phyloP scores from a whole-genome alignment of 2,113 vertebrate genomes.

The Hylia prasina region DNA sequence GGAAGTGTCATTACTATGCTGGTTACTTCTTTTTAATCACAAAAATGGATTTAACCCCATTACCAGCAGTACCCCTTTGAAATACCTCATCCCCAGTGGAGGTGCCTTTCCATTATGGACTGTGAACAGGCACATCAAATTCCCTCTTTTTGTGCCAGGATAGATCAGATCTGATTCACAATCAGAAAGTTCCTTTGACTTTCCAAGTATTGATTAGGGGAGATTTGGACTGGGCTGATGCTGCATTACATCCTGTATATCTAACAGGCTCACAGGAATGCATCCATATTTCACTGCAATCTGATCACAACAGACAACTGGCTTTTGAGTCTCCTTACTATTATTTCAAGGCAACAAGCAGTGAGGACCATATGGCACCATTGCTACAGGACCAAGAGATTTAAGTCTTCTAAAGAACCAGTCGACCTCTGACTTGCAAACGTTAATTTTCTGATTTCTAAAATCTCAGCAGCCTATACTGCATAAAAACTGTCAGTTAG shows the following conservation, averaged over 20 bases:
- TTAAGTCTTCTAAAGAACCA: constrained; percentile 24
- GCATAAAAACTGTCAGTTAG: constrained; percentile 34
- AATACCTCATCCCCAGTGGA: background rate
- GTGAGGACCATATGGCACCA: constrained; percentile 39
- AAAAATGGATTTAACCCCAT: background rate
- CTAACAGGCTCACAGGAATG: background rate
- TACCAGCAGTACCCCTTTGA: background rate
- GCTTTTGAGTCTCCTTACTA: constrained; percentile 12
- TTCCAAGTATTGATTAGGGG: background rate
- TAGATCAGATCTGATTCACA: background rate
- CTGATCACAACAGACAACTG: constrained; percentile 18
- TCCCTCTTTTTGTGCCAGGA: background rate
- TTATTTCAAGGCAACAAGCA: constrained; percentile 39
- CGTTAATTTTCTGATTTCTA: constrained; percentile 34
- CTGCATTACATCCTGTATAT: background rate
- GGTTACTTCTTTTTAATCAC: background rate
- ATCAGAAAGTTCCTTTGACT: background rate
- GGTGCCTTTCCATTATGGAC: background rate
- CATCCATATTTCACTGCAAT: background rate
- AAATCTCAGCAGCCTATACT: background rate
- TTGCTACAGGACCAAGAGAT: background rate
- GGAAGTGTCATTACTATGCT: background rate
- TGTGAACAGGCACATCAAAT: background rate
- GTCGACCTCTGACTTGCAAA: background rate
- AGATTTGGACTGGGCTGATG: background rate